phyloP scores from a whole-genome alignment of 2,797 vertebrate species.

The Peromyscus eremicus region DNA sequence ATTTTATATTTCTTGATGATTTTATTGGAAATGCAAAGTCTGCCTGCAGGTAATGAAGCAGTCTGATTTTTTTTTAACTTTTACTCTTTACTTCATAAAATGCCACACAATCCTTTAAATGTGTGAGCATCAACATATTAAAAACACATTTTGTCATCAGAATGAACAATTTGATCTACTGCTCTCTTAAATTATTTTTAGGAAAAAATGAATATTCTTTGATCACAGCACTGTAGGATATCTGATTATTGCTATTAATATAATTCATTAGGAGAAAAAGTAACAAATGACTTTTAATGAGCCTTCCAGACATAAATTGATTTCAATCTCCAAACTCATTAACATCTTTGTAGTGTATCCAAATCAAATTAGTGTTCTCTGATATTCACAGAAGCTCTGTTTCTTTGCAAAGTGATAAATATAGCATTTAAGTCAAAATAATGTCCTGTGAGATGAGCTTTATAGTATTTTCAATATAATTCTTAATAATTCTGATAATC shows the following conservation, averaged over 20 bases:
- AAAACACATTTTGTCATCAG: conserved; percentile 27
- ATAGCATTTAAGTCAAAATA: conserved; percentile 3
- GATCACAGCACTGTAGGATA: conserved; percentile 64
- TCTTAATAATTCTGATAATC: conserved; percentile 13
- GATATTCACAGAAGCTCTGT: conserved; percentile 40
- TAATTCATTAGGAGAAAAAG: conserved; percentile 84
- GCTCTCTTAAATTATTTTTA: conserved; percentile 16
- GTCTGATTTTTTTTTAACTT: background rate
- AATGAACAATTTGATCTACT: conserved; percentile 44
- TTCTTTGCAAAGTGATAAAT: conserved; percentile 63
- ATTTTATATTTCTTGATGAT: conserved; percentile 12
- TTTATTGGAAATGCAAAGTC: background rate
- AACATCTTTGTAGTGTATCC: conserved; percentile 76
- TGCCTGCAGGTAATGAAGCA: background rate
- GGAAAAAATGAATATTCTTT: conserved; percentile 69
- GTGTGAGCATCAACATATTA: conserved; percentile 39
- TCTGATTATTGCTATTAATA: conserved; percentile 85
- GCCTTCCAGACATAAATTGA: conserved; percentile 81
- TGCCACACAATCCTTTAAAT: background rate
- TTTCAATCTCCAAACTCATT: conserved; percentile 80
- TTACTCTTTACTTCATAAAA: conserved; percentile 10
- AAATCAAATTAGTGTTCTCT: conserved; percentile 70
- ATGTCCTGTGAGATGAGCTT: conserved; percentile 23
- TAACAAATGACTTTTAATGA: conserved; percentile 85
- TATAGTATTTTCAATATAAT: background rate